Conservation (phyloP, 1,140 invertebrate species). For the Drosophila bocqueti region DNA sequence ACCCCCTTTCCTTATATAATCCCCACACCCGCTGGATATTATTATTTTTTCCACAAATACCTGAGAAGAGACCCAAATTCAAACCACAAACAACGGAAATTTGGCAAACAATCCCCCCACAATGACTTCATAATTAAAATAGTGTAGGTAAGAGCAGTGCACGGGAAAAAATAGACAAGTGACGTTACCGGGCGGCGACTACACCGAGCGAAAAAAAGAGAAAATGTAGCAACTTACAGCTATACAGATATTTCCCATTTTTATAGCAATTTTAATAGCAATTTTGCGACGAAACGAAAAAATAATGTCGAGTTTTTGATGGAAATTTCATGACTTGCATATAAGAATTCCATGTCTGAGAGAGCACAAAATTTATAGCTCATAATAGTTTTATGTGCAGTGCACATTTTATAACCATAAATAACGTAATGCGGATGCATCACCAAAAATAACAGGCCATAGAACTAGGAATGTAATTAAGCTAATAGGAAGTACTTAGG, state of each 20-base stretch:
- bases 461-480: not conserved
- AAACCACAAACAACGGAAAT: slow-evolving; percentile 23
- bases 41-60: slow-evolving; percentile 38
- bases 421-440: slow-evolving; percentile 47
- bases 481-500: not conserved
- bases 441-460: not conserved
- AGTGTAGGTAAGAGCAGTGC: slow-evolving; percentile 40
- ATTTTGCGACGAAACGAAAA: not conserved
- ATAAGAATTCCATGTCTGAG: not conserved
- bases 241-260: slow-evolving; percentile 1
- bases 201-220: slow-evolving; percentile 38
- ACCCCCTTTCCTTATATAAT: slow-evolving; percentile 21
- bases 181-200: slow-evolving; percentile 49
- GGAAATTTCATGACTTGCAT: slow-evolving; percentile 12
- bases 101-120: slow-evolving; percentile 47
- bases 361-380: not conserved
- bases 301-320: slow-evolving; percentile 7
- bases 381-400: slow-evolving; percentile 6
- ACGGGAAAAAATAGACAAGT: slow-evolving; percentile 66
- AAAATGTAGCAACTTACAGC: slow-evolving; percentile 26
- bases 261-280: not conserved
- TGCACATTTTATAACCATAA: slow-evolving; percentile 3
- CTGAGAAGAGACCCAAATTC: not conserved
- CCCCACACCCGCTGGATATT: slow-evolving; percentile 12
- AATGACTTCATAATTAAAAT: slow-evolving; percentile 58